phyloP scores from a whole-genome alignment of 2,113 vertebrate species.

The Elephantulus edwardii region DNA sequence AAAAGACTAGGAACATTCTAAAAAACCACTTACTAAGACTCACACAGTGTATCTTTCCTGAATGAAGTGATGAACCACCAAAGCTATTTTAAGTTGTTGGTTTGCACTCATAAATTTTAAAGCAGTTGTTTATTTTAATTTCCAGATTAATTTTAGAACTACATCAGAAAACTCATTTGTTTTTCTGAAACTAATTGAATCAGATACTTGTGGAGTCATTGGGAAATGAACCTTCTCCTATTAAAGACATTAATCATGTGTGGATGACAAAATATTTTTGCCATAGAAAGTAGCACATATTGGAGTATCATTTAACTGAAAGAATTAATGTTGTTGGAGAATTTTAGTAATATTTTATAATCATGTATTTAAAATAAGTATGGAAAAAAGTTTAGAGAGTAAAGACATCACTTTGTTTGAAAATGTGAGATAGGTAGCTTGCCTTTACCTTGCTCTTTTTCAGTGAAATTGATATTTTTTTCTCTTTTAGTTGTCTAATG shows the following conservation, averaged over 20 bases:
- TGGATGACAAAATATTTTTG: neutral
- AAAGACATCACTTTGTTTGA: conserved; percentile 6
- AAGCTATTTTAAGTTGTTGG: neutral
- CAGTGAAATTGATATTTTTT: neutral
- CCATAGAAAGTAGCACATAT: neutral
- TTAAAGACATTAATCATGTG: neutral
- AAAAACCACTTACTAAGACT: neutral
- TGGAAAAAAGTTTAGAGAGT: conserved; percentile 13
- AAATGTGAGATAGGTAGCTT: neutral
- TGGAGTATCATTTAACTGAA: conserved; percentile 20
- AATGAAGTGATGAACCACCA: neutral
- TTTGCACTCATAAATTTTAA: neutral
- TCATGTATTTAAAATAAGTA: conserved; percentile 18
- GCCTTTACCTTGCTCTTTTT: neutral
- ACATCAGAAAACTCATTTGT: neutral
- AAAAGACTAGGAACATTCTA: neutral
- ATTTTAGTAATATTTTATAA: conserved; percentile 6
- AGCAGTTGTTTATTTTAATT: conserved; percentile 35
- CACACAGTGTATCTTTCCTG: accelerated
- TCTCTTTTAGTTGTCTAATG: neutral
- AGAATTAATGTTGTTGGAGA: neutral
- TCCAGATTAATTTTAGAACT: conserved; percentile 26
- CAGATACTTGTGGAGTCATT: neutral
- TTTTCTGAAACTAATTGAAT: conserved; percentile 44
- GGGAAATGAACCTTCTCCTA: neutral